Percentiles rank a stretch among this genome's conserved stretches.
These are phyloP conservation scores for Clistopyga incitator DNA, from an alignment of 2,888 invertebrate genomes.

Conservation along the genomic window DNA sequence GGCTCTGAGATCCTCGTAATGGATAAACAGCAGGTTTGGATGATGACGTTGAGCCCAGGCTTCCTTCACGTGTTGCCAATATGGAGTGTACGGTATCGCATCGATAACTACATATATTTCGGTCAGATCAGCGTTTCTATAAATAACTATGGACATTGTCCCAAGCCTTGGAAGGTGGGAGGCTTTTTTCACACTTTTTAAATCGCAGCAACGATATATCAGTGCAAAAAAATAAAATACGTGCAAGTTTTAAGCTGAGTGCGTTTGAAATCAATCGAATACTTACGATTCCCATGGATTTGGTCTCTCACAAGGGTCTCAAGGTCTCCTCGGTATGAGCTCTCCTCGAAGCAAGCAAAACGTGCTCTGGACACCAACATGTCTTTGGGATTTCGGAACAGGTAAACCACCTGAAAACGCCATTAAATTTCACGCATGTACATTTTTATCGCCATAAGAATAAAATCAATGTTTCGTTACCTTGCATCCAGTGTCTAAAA, in stretches of 20 bases:
- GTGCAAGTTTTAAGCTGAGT: neutral
- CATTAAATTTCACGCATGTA: slow-evolving; percentile 5
- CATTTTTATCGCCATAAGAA: neutral
- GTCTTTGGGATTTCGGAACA: slow-evolving; percentile 82
- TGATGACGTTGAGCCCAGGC: slow-evolving; percentile 89
- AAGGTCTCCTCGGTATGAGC: slow-evolving; percentile 70
- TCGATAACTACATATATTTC: slow-evolving; percentile 62
- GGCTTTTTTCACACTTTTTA: neutral
- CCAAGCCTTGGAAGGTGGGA: neutral
- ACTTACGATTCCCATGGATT: slow-evolving; percentile 51
- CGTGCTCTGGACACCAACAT: slow-evolving; percentile 78
- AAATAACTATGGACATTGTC: neutral
- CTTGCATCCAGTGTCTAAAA: slow-evolving; percentile 65
- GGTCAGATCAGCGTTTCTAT: neutral
- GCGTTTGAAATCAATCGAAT: neutral
- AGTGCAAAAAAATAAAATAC: neutral
- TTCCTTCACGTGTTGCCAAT: slow-evolving; percentile 92
- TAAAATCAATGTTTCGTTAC: slow-evolving; percentile 39
- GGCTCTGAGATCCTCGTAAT: slow-evolving; percentile 92
- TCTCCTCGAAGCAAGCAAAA: slow-evolving; percentile 52
- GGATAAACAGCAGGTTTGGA: slow-evolving; percentile 90
- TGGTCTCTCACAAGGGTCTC: slow-evolving; percentile 74
- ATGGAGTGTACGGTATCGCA: slow-evolving; percentile 90
- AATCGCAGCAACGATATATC: neutral
- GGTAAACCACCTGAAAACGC: slow-evolving; percentile 75